Conservation (phyloP, 2,797 vertebrate genomes). For the Sebastes steindachneri region DNA sequence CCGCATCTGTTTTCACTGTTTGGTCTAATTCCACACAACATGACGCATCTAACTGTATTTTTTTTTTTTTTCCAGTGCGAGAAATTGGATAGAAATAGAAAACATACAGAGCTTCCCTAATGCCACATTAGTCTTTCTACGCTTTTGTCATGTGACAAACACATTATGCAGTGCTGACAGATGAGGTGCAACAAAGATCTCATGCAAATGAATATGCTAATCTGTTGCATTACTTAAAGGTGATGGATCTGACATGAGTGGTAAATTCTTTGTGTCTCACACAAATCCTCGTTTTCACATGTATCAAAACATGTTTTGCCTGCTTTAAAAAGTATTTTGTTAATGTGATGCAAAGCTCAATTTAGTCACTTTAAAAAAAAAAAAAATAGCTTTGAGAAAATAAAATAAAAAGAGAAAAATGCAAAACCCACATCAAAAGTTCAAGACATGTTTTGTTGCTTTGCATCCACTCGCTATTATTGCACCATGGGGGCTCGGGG, state of each 20-base stretch:
- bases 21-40: constrained; percentile 66
- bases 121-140: constrained; percentile 41
- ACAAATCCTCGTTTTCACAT: constrained; percentile 56
- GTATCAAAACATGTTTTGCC: constrained; percentile 43
- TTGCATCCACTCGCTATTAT: constrained; percentile 58
- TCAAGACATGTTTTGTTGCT: constrained; percentile 69
- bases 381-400: constrained; percentile 61
- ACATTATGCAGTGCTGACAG: constrained; percentile 44
- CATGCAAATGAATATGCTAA: constrained; percentile 68
- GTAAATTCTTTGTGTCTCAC: constrained; percentile 47
- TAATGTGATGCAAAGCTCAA: constrained; percentile 72
- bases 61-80: constrained; percentile 28
- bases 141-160: constrained; percentile 53
- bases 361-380: constrained; percentile 42
- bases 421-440: constrained; percentile 64
- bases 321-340: constrained; percentile 29
- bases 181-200: constrained; percentile 54
- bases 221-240: constrained; percentile 64
- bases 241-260: constrained; percentile 67
- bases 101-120: constrained; percentile 43
- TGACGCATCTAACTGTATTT: constrained; percentile 29
- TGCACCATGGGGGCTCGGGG: constrained; percentile 25
- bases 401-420: constrained; percentile 45
- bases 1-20: constrained; percentile 67
- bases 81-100: constrained; percentile 38